Base-by-base conservation (phyloP, 1,140 invertebrate genomes). In the Sitophilus oryzae region DNA sequence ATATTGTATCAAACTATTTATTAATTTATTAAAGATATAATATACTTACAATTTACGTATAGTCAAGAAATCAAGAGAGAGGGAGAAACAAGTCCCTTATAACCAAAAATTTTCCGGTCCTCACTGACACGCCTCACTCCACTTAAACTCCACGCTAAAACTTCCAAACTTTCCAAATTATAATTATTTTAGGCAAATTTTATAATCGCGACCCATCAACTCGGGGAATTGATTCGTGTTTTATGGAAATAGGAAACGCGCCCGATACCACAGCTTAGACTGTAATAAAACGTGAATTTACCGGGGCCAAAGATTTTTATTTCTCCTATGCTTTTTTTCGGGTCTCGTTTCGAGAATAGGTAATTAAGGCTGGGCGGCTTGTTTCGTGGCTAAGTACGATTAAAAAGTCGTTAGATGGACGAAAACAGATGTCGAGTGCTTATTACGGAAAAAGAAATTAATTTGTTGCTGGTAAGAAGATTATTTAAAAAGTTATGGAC, bases 121-220 rank as follows among this genome's bases (percentile, higher is more conserved):
- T 30, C 44, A 35, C 22, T 34, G 20, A 42, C 49, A 42, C 49
- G 40, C 43, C 40, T 6, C 25, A 52, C 49, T 52, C 40, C 49
- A 52, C 41, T 52, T 52, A n/a, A n/a, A 43, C 36, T 30, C 40
- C 36, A 23, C 49, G 14, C 35, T 18, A n/a, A 42, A 52, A 52
- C 49, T 52, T 25, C 38, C 18, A 43, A 52, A 52, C 49, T 52
- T 34, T 22, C 4, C 38, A 25, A 52, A 52, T 43, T 45, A 46
- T 54, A 54, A 54, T 54, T 46, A 54, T 54, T 54, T 54, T 54
- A 54, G 35, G 52, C 52, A 54, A 54, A 54, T 54, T 46, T 54
- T 46, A 46, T 54, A 54, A 54, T 54, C 52, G 42, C 30, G 1
- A n/a, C 15, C n/a, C 49, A 52, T 52, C 49, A 42, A 19, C 38